Base-by-base conservation (phyloP, 2,888 invertebrate genomes). In the Heliconius sara region DNA sequence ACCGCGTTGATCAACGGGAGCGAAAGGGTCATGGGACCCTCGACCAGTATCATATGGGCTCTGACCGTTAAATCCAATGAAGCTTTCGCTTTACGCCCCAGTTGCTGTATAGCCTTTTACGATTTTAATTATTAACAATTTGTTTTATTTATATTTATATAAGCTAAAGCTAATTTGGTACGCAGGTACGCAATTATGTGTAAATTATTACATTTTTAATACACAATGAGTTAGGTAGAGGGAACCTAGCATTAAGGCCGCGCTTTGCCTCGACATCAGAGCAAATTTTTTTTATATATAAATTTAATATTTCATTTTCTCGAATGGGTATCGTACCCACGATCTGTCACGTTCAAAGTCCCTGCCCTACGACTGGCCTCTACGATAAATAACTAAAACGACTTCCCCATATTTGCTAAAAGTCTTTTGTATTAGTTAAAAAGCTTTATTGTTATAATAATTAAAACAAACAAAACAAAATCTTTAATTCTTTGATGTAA, bases 1-100 rank as follows among this genome's bases (percentile, higher is more conserved):
- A 88, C 86, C 87, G 88, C 85, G 87, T 90, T 91, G 91, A 93
- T 92, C 90, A 91, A 91, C 87, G 89, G 86, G 86, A 88, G 87
- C 88, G 89, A 88, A 90, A 91, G 91, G 92, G 91, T 90, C 89
- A 86, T 73, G 75, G 72, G 71, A 39, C 68, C 79, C 57, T 60
- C 73, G 77, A n/a, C 91, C 89, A 90, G 79, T 81, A 66, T 85
- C 85, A 77, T 67, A 76, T 83, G 90, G 87, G 75, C 87, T 84
- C 76, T 82, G 60, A 74, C 79, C 67, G 66, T 75, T 77, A 71
- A 77, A 77, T 68, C 70, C 65, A 67, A 81, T 74, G 76, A 67
- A 70, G 39, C 66, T 63, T 68, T 73, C 73, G 57, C 63, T 68
- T 79, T 74, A 77, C 43, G 78, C 66, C 75, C 78, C 74, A 68